These are phyloP conservation scores for Sceloporus tristichus DNA, from an alignment of 2,113 vertebrate species.

Conservation along the genomic window DNA sequence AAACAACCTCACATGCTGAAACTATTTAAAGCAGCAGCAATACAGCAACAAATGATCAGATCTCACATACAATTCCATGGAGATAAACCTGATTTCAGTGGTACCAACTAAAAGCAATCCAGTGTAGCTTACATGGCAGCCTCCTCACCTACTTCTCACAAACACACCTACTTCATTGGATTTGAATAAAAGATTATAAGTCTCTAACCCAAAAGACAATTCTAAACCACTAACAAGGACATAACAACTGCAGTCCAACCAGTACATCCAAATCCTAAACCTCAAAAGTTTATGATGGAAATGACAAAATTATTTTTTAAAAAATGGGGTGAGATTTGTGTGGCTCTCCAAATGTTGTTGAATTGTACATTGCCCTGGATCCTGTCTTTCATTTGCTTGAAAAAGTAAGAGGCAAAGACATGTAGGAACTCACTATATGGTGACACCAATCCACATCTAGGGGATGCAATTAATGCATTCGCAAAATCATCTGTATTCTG, in stretches of 20 bases:
- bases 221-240: not conserved
- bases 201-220: slow-evolving; percentile 16
- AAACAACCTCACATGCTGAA: slow-evolving; percentile 52
- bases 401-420: not conserved
- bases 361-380: not conserved
- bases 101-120: not conserved
- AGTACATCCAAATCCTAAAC: slow-evolving; percentile 18
- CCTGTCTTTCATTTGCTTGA: not conserved
- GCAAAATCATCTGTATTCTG: not conserved
- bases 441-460: not conserved
- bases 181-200: not conserved
- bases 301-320: slow-evolving; percentile 23
- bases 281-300: not conserved
- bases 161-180: accelerated
- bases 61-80: not conserved
- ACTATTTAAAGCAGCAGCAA: slow-evolving; percentile 74
- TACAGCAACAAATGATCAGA: slow-evolving; percentile 49
- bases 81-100: not conserved
- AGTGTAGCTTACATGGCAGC: slow-evolving; percentile 19
- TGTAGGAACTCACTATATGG: not conserved
- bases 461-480: not conserved
- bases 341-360: not conserved
- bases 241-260: accelerated
- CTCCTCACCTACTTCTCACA: slow-evolving; percentile 15
- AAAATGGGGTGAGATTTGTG: no score